A percentile compares a stretch with the other conserved stretches of the same genome.
phyloP scores from a whole-genome alignment of 2,888 invertebrate species.

The Clostera curtula region DNA sequence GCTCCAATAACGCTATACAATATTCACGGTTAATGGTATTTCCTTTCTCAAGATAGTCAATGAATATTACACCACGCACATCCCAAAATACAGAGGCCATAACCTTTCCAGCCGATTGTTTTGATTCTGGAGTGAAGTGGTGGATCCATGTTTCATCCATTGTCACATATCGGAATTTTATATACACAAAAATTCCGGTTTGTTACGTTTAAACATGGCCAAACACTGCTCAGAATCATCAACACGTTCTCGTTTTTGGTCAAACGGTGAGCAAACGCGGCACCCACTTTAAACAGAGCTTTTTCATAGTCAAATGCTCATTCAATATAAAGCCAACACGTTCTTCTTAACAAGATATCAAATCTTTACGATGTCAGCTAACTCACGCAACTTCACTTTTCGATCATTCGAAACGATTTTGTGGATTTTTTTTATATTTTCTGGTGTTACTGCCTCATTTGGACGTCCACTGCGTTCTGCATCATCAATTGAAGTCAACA shows the following conservation, averaged over 20 bases:
- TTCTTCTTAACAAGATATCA: too few species aligned
- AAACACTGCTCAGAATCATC: slow-evolving; percentile 5
- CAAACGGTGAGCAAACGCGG: slow-evolving; percentile 2
- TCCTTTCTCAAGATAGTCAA: slow-evolving; percentile 14
- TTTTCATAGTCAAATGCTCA: background rate
- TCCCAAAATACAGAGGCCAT: slow-evolving; percentile 15
- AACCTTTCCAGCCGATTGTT: slow-evolving; percentile 6
- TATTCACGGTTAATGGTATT: slow-evolving; percentile 8
- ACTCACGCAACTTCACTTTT: slow-evolving; percentile 8
- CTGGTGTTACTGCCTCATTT: slow-evolving; percentile 6
- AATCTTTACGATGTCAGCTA: slow-evolving; percentile 7
- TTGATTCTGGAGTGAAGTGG: slow-evolving; percentile 4
- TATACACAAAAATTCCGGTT: slow-evolving; percentile 3
- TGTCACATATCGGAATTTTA: slow-evolving; percentile 4
- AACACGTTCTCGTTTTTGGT: slow-evolving; percentile 5
- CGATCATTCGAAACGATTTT: slow-evolving; percentile 2
- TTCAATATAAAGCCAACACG: slow-evolving; percentile 5
- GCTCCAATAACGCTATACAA: slow-evolving; percentile 1
- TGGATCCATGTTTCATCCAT: slow-evolving; percentile 2
- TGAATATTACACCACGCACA: slow-evolving; percentile 6
- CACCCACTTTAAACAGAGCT: slow-evolving; percentile 5
- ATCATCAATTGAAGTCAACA: slow-evolving; percentile 8
- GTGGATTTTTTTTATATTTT: slow-evolving; percentile 4
- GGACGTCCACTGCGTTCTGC: slow-evolving; percentile 6
- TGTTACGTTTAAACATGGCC: slow-evolving; percentile 1